These are phyloP conservation scores for Scrobipalpa costella DNA, from an alignment of 2,888 invertebrate genomes.

Conservation along the genomic window DNA sequence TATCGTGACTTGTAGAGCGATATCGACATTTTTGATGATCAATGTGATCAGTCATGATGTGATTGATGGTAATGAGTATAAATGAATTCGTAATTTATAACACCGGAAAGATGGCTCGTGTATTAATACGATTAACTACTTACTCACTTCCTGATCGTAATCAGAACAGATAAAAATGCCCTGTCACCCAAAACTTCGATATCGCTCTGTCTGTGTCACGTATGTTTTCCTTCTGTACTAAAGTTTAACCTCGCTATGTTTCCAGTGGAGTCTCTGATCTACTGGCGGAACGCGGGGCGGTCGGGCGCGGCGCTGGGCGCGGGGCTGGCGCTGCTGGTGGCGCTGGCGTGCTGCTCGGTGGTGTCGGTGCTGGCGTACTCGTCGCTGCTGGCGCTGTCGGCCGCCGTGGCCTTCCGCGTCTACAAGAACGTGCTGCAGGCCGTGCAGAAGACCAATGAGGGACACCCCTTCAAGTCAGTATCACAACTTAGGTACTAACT, in stretches of 20 bases:
- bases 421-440: slow-evolving; percentile 98
- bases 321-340: slow-evolving; percentile 92
- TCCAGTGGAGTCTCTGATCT: slow-evolving; percentile 96
- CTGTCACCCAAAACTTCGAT: background rate
- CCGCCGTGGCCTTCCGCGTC: slow-evolving; percentile 95
- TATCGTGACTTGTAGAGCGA: background rate
- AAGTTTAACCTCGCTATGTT: background rate
- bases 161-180: too few relatives aligned
- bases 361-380: slow-evolving; percentile 97
- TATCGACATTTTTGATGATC: too few relatives aligned
- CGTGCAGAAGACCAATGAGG: slow-evolving; percentile 97
- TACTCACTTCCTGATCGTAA: too few relatives aligned
- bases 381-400: slow-evolving; percentile 91
- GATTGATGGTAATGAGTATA: too few relatives aligned
- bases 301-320: slow-evolving; percentile 96
- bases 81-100: too few relatives aligned
- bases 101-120: too few relatives aligned
- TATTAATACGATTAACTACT: too few relatives aligned
- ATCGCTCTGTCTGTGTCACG: background rate
- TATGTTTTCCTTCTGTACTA: too few relatives aligned
- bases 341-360: slow-evolving; percentile 96
- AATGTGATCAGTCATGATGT: too few relatives aligned
- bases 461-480: slow-evolving; percentile 98
- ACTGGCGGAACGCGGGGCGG: slow-evolving; percentile 98
- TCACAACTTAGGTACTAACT: slow-evolving; percentile 2